Evolutionary conservation across 2,888 invertebrate species (phyloP), one percentile per base, ranked within the genome.

Genomic region (Alloscopus bannaensis): DNA sequence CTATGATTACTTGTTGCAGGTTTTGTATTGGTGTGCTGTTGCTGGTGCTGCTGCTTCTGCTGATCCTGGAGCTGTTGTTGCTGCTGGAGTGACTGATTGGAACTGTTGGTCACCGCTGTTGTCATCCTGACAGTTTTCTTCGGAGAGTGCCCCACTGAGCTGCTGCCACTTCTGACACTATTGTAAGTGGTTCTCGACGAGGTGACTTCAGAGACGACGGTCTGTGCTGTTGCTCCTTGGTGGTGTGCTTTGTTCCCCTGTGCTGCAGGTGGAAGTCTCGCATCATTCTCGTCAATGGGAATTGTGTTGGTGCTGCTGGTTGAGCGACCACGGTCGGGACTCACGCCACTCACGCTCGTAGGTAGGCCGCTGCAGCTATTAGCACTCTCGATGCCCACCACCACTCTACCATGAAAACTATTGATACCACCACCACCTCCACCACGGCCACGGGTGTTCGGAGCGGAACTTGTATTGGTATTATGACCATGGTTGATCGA

Each of bases 41-140:
- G 47, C 60, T 78, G 57, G 52, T 62, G 65, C 45, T 60, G 66
- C 42, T 69, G 47, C 29, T 24, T 29, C 45, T 57, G 66, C 71
- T 60, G 28, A 28, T 26, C 13, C 70, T 69, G 66, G 50, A 60
- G 57, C 26, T 52, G n/a, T 36, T 22, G 31, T 20, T 64, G 62
- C 22, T 62, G 50, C 42, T 45, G 52, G 16, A 29, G 28, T 22
- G 40, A 36, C 50, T 73, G 64, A 64, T 75, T 80, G 45, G 73
- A 57, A 52, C 55, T 55, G 57, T 72, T 73, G 66, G 73, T 72
- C 64, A 50, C 55, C 47, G 52, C 65, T 66, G 65, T 73, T 79
- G 79, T 79, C 79, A 79, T 72, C 60, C 72, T 79, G 72, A 66
- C 79, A 68, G 57, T 72, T 72, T 79, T 79, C 68, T 80, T 80